Evolutionary conservation across 2,888 invertebrate species (phyloP).

Genomic region (Euclidia mi): DNA sequence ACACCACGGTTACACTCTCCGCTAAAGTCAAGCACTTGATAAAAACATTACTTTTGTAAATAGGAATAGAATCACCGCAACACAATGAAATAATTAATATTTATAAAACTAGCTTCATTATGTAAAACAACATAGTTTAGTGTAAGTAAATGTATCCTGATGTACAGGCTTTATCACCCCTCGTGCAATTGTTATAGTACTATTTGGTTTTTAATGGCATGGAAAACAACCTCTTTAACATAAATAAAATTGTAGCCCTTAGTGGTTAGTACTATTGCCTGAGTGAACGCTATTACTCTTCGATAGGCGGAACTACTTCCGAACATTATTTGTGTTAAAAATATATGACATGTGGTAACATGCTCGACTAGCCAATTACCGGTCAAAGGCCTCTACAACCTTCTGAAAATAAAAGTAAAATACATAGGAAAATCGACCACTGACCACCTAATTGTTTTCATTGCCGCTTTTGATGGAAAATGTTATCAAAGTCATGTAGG

Average conservation of each 20-base stretch:
- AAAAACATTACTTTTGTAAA: no score
- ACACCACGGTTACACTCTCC: no score
- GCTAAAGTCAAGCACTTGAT: no score
- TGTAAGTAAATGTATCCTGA: no score
- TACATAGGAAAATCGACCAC: conserved; percentile 12
- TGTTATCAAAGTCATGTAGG: neutral
- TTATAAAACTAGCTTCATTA: no score
- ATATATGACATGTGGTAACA: conserved; percentile 38
- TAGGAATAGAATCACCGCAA: no score
- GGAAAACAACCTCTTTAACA: neutral
- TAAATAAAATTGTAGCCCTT: conserved; percentile 2
- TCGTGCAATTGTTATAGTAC: no score
- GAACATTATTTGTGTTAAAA: conserved; percentile 32
- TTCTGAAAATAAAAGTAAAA: conserved; percentile 39
- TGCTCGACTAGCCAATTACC: conserved; percentile 40
- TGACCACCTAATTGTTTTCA: conserved; percentile 12
- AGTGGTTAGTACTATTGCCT: conserved; percentile 3
- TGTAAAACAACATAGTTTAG: no score
- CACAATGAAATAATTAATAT: no score
- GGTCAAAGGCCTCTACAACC: conserved; percentile 52
- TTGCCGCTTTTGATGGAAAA: conserved; percentile 2
- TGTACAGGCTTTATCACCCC: no score
- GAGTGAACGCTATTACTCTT: conserved; percentile 24
- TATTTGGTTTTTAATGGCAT: no score
- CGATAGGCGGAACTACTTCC: conserved; percentile 15